phyloP scores from a whole-genome alignment of 2,888 invertebrate genomes.

The Orthosia gracilis region DNA sequence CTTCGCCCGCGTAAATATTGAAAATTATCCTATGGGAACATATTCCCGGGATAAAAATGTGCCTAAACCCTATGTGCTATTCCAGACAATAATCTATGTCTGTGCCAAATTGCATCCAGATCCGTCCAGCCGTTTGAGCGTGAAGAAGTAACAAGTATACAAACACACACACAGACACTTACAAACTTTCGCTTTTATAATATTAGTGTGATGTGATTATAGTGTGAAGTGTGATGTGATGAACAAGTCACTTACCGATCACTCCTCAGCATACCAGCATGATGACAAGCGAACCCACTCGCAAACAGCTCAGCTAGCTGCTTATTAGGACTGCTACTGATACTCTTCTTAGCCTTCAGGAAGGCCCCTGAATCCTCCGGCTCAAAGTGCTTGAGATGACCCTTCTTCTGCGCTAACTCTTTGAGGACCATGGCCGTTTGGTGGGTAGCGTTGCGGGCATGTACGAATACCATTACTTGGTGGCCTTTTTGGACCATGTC shows the following conservation, averaged over 20 bases:
- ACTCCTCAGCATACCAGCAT: slow-evolving; percentile 97
- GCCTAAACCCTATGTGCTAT: too few relatives aligned
- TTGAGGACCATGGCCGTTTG: slow-evolving; percentile 96
- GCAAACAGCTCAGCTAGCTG: slow-evolving; percentile 96
- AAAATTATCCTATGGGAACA: too few relatives aligned
- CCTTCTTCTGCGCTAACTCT: slow-evolving; percentile 95
- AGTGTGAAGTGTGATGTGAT: too few relatives aligned
- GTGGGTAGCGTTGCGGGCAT: slow-evolving; percentile 98
- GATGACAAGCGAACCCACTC: slow-evolving; percentile 98
- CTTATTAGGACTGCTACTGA: slow-evolving; percentile 95
- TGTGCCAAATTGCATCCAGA: too few relatives aligned
- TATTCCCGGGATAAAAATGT: too few relatives aligned
- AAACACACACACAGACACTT: too few relatives aligned
- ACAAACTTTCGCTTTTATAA: too few relatives aligned
- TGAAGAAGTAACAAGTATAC: too few relatives aligned
- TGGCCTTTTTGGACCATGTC: slow-evolving; percentile 97
- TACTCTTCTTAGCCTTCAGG: slow-evolving; percentile 93
- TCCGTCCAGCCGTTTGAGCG: too few relatives aligned
- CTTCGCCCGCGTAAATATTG: too few relatives aligned
- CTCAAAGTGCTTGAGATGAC: slow-evolving; percentile 93
- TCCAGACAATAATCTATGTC: too few relatives aligned
- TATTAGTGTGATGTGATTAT: too few relatives aligned
- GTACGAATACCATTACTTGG: slow-evolving; percentile 99
- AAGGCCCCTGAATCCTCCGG: slow-evolving; percentile 92
- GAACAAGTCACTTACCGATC: slow-evolving; percentile 96